phyloP scores from a whole-genome alignment of 2,888 invertebrate species.

The Copidosoma aretas region DNA sequence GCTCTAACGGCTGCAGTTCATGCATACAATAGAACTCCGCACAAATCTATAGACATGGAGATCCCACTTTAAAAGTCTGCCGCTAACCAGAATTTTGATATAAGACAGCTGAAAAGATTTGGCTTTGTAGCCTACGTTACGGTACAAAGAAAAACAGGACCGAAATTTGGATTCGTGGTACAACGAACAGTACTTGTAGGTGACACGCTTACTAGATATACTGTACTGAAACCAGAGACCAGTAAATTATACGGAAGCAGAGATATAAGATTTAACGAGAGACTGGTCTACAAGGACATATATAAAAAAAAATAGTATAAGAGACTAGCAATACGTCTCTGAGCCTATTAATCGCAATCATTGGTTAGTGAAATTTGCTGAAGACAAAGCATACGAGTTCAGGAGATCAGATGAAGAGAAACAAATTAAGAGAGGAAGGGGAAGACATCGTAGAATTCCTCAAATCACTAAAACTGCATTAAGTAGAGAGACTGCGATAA shows the following conservation, averaged over 20 bases:
- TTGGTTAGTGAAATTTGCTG: no score
- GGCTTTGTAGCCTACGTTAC: constrained; percentile 36
- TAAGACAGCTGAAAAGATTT: constrained; percentile 33
- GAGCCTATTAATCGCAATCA: no score
- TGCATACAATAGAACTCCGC: constrained; percentile 21
- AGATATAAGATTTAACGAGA: background rate
- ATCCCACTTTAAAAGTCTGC: constrained; percentile 27
- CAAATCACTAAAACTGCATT: no score
- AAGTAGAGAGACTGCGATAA: no score
- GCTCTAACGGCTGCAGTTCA: constrained; percentile 34
- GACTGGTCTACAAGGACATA: no score
- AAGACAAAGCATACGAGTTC: no score
- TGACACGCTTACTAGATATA: constrained; percentile 34
- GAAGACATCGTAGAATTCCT: no score
- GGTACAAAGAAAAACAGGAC: constrained; percentile 31
- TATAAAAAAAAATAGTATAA: no score
- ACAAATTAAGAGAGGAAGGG: no score
- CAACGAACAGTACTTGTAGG: constrained; percentile 13
- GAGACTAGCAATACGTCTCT: no score
- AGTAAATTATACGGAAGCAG: constrained; percentile 38
- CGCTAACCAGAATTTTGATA: constrained; percentile 24
- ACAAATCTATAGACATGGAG: constrained; percentile 23
- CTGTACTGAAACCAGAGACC: constrained; percentile 39
- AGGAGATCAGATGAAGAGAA: no score
- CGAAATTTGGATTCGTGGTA: constrained; percentile 1